Evolutionary conservation across 2,888 invertebrate species (phyloP).

Genomic region (Lathronympha strigana): DNA sequence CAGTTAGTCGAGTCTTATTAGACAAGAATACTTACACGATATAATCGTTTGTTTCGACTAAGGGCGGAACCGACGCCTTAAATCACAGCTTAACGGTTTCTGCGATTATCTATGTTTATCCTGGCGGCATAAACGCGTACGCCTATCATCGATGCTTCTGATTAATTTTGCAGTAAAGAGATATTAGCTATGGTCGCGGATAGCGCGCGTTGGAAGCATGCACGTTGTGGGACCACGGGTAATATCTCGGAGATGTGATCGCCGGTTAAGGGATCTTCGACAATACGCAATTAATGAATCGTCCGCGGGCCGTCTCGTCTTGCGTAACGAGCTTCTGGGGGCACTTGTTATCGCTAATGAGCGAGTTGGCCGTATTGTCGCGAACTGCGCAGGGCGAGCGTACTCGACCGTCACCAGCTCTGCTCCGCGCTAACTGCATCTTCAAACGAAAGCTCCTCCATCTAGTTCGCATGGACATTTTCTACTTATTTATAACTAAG

Average conservation of each 20-base stretch:
- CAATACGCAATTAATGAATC: constrained; percentile 77
- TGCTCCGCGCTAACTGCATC: constrained; percentile 22
- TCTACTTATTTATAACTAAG: constrained; percentile 25
- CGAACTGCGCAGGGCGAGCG: constrained; percentile 52
- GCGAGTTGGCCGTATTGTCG: constrained; percentile 61
- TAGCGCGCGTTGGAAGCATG: constrained; percentile 57
- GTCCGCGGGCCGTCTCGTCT: constrained; percentile 59
- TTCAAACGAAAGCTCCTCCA: constrained; percentile 22
- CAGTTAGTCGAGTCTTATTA: constrained; percentile 32
- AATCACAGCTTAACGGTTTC: constrained; percentile 66
- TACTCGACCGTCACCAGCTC: constrained; percentile 45
- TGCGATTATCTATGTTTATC: constrained; percentile 69
- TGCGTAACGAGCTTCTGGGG: constrained; percentile 65
- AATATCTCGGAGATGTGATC: constrained; percentile 65
- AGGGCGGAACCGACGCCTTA: constrained; percentile 62
- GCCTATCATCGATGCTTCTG: constrained; percentile 70
- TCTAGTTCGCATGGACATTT: constrained; percentile 16
- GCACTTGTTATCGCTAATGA: constrained; percentile 73
- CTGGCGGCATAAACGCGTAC: constrained; percentile 66
- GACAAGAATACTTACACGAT: constrained; percentile 33
- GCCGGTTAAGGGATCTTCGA: constrained; percentile 58
- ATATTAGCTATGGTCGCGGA: constrained; percentile 59
- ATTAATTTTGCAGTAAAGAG: constrained; percentile 59
- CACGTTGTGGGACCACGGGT: constrained; percentile 61
- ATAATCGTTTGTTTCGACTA: constrained; percentile 42